Base-by-base conservation (phyloP, 2,113 vertebrate genomes). In the Neolamprologus toae region DNA sequence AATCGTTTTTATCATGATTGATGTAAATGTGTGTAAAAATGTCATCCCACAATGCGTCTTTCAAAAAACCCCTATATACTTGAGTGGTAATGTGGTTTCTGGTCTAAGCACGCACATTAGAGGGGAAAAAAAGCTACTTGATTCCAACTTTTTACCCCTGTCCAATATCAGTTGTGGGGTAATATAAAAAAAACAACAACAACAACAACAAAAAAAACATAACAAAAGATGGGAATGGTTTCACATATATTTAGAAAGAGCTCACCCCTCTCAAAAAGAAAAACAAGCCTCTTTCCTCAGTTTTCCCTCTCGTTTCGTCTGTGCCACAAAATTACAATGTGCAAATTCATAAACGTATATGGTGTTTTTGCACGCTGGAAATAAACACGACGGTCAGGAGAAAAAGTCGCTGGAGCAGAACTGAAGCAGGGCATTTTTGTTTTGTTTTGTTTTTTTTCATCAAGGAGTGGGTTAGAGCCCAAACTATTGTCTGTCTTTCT, bases 251-350 rank as follows among this genome's bases (percentile, higher is more conserved):
- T 91, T 95, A 94, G 88, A 83, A 79, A 23, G 42, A 49, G 81
- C 37, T 90, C 84, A 45, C 84, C 28, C 13, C 49, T 51, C 73
- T 83, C 28, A 88, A 93, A 91, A 90, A 88, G 87, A 92, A 94
- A 94, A 93, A 92, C 86, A 95, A 88, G 88, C 66, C 78, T 88
- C 80, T 47, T 93, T 86, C 88, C 92, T 88, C 89, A 80, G 73
- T 92, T 94, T 92, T 93, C 92, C 91, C 90, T 93, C 86, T 93
- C 81, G 85, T 91, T 93, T 92, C 19, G 87, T 86, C 90, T 80
- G 51, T 26, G 83, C 96, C 95, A 85, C 96, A 96, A 96, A 96
- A 96, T 96, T 96, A 96, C 94, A 96, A 94, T 21, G 91, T 96
- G 93, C 94, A 93, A 93, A 95, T 95, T 94, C 91, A 92, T 92